Percentiles rank a stretch among this genome's conserved stretches.
Conservation (phyloP, 2,888 invertebrate species). For the Deroplatys truncata region DNA sequence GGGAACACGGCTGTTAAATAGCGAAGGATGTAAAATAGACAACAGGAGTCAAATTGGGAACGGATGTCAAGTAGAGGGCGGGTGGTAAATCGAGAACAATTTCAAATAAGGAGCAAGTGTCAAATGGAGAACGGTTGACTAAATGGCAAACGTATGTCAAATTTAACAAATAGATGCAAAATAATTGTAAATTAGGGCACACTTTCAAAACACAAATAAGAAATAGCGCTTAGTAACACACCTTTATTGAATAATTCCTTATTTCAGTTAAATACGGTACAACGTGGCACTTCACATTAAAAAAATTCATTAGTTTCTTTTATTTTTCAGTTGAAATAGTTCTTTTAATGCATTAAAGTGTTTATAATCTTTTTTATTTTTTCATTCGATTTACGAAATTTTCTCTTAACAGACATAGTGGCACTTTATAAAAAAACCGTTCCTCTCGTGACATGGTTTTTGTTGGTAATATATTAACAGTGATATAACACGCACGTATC, state of each 20-base stretch:
- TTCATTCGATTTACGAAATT: neutral
- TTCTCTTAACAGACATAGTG: neutral
- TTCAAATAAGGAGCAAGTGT: no score
- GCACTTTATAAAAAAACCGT: conserved; percentile 3
- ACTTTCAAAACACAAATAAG: neutral
- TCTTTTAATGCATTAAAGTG: neutral
- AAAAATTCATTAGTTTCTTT: neutral
- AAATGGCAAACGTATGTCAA: no score
- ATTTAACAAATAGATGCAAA: no score
- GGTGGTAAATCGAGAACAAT: no score
- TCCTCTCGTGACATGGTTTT: neutral
- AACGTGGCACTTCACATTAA: conserved; percentile 26
- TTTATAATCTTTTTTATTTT: neutral
- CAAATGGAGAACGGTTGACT: no score
- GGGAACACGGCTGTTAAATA: no score
- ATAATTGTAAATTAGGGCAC: no score
- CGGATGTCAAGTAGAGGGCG: no score
- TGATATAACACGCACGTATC: neutral
- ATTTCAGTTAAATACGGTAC: conserved; percentile 14
- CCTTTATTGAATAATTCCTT: conserved; percentile 25
- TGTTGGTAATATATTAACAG: neutral
- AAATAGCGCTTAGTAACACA: conserved; percentile 22
- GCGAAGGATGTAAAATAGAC: no score
- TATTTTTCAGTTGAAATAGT: neutral
- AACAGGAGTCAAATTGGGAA: no score